Evolutionary conservation across 35 echinoderm and acorn worm genomes (phyloP), one percentile per base, ranked within the genome.

Genomic region (Lytechinus pictus): DNA sequence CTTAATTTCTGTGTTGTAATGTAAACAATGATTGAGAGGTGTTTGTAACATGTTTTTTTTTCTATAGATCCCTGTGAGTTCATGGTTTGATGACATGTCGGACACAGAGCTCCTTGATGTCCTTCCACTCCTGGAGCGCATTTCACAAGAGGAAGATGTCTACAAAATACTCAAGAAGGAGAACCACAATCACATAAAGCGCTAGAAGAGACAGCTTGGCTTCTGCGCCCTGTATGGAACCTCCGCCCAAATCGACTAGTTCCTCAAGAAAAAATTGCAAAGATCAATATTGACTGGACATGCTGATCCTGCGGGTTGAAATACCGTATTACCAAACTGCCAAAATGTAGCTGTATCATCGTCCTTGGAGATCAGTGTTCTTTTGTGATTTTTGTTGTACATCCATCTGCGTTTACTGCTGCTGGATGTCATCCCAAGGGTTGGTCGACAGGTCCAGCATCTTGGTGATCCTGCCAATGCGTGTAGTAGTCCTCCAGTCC

Each of bases 71-170:
- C 98, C 98, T 92, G 98, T 99, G 28, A 95, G 95, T 52, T 99
- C 98, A 54, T 99, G 98, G 98, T 99, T 99, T 95, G 98, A 99
- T 61, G 98, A 99, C 93, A 98, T 99, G 96, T 94, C 95, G 19
- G 98, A 99, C 95, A 96, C 94, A 79, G 98, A 99, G 71, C 96
- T 99, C 9, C 95, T 99, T 54, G 98, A 99, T 86, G 95, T 99
- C 53, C 94, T 99, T 14, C 98, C 98, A 1, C 97, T 99, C 86
- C 94, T 99, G 90, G 98, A 99, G 87, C 95, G 96, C 60, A 95
- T 99, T 52, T 96, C 98, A 27, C 95, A 98, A 94, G 96, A 94
- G 52, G 98, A 99, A 86, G 97, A 99, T 79, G 95, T 99, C 33
- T 99, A 99, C 95, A 99, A 97, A 95, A 95, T 98, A 54, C 98